A percentile compares a stretch with the other conserved stretches of the same genome.
phyloP scores from a whole-genome alignment of 1,140 invertebrate genomes.

The Neomicropteryx cornuta region DNA sequence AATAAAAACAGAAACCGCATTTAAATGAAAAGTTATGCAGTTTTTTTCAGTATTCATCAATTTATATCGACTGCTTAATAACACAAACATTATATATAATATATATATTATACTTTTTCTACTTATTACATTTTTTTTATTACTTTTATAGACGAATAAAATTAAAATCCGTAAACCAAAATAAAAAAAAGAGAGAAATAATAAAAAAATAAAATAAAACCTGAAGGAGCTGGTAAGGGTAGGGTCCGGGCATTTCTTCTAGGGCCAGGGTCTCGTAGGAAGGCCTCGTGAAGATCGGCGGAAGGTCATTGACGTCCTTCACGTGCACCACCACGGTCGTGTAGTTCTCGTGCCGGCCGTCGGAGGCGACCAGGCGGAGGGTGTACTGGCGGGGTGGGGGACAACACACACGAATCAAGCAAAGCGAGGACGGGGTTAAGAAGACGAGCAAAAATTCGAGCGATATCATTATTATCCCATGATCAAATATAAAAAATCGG shows the following conservation, averaged over 20 bases:
- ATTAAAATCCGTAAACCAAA: slow-evolving; percentile 4
- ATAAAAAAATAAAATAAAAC: slow-evolving; percentile 30
- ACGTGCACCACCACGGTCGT: slow-evolving; percentile 67
- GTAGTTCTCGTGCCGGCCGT: slow-evolving; percentile 74
- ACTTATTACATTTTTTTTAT: too few species aligned
- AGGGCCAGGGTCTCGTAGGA: slow-evolving; percentile 48
- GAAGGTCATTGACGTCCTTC: slow-evolving; percentile 72
- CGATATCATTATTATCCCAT: too few species aligned
- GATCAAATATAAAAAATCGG: too few species aligned
- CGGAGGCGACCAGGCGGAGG: slow-evolving; percentile 74
- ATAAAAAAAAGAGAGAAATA: slow-evolving; percentile 13
- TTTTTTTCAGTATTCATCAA: too few species aligned
- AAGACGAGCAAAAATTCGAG: neutral
- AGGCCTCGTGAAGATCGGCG: slow-evolving; percentile 61
- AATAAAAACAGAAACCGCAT: too few species aligned
- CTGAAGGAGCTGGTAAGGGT: slow-evolving; percentile 34
- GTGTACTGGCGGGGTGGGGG: slow-evolving; percentile 52
- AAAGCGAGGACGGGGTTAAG: slow-evolving; percentile 3
- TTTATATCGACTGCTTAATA: too few species aligned
- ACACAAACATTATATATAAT: too few species aligned
- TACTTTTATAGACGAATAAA: too few species aligned
- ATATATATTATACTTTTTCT: too few species aligned
- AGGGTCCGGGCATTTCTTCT: slow-evolving; percentile 34
- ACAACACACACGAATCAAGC: slow-evolving; percentile 13
- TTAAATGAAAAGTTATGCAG: too few species aligned